Base-by-base conservation (phyloP, 2,888 invertebrate species). In the Aethes cnicana region DNA sequence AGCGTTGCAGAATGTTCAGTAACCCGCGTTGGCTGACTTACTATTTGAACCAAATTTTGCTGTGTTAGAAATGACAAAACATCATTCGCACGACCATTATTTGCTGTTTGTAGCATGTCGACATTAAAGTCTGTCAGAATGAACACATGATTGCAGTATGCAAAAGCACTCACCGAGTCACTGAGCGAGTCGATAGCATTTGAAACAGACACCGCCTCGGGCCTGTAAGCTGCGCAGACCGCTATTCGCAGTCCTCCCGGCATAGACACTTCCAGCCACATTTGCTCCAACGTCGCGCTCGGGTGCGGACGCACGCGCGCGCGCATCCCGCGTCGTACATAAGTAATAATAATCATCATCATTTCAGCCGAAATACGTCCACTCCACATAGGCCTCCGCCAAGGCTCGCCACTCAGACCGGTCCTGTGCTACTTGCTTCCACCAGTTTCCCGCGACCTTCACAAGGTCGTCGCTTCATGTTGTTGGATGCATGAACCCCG, bases 81-180 rank as follows among this genome's bases (percentile, higher is more conserved):
- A 4, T 16, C 26, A n/a, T 0, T 11, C 18, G 37, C 11, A 20
- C 21, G 28, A 5, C 14, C 7, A n/a, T n/a, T n/a, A 7, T 39
- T 16, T n/a, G 20, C 3, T 7, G 9, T 8, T 11, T 44, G 11
- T 12, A 47, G 23, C 8, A 53, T 6, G 11, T 57, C 47, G 25
- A 47, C 49, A 25, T 36, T 37, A 50, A 37, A 52, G 56, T 53
- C 50, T 56, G 47, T 9, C 42, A 55, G 53, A 47, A 53, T 54
- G 52, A 56, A 43, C 21, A 37, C 42, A 50, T 41, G 26, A 5
- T 8, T 4, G 17, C 41, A 41, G 11, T 41, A 41, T 6, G 16
- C 17, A 9, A 41, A 41, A 1, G 41, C 4, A n/a, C 5, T 25
- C 5, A 41, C n/a, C 2, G 41, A 41, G 14, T 25, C 26, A 11